Conservation (phyloP, 37 sponge, comb jelly and placozoan genomes). For the Beroe forskalii region DNA sequence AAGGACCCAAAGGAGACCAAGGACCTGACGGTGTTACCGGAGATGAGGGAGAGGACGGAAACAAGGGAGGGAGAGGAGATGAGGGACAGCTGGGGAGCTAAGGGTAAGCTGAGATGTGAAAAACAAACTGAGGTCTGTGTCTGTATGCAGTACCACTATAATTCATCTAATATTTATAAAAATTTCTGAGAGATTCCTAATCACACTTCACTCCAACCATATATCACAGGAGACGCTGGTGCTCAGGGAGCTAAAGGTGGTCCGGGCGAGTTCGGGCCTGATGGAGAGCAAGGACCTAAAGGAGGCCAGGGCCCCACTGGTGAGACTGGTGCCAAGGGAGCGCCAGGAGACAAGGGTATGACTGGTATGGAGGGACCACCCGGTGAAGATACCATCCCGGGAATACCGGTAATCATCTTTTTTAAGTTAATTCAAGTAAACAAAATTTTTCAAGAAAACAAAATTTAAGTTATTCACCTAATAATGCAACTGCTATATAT, state of each 20-base stretch:
- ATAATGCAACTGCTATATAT: no score
- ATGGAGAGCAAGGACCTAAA: conserved; percentile 65
- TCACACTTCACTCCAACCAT: no score
- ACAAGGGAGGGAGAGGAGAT: neutral
- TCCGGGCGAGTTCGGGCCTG: neutral
- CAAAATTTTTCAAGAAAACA: no score
- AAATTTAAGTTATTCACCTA: no score
- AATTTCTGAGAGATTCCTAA: no score
- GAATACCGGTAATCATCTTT: neutral
- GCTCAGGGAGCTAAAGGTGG: conserved; percentile 25
- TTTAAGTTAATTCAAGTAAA: no score
- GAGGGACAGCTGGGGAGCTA: neutral
- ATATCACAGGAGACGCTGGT: neutral
- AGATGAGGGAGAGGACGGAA: conserved; percentile 20
- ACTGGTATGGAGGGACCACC: neutral
- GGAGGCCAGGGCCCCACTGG: conserved; percentile 54
- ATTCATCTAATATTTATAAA: no score
- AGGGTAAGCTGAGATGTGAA: neutral
- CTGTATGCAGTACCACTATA: no score
- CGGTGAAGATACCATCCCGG: neutral
- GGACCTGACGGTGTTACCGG: conserved; percentile 16
- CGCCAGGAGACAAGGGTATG: neutral
- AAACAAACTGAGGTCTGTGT: no score
- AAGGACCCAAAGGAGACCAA: conserved; percentile 5
- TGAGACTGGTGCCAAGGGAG: neutral